phyloP scores from a whole-genome alignment of 1,140 invertebrate species.

The Tetranychus urticae region DNA sequence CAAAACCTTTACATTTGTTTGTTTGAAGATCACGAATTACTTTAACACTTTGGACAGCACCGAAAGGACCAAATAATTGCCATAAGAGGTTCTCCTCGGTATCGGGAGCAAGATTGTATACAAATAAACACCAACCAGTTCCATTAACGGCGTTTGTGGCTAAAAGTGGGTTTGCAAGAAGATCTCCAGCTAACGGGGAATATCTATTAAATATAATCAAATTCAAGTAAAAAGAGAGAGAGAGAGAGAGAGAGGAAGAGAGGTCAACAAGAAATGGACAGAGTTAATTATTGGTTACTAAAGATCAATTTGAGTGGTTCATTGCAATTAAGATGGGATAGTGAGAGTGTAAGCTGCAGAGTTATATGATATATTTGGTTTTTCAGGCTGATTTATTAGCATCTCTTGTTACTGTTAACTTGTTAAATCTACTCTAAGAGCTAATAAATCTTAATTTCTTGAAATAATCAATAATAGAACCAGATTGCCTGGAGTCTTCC shows the following conservation, averaged over 20 bases:
- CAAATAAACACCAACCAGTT: constrained; percentile 92
- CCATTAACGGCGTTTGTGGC: constrained; percentile 39
- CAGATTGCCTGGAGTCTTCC: too few species aligned
- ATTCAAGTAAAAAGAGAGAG: background rate
- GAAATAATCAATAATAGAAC: too few species aligned
- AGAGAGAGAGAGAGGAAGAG: background rate
- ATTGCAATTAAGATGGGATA: too few species aligned
- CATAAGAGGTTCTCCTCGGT: constrained; percentile 95
- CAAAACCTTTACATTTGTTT: constrained; percentile 98
- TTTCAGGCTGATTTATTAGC: too few species aligned
- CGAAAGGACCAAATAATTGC: constrained; percentile 96
- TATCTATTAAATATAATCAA: constrained; percentile 35
- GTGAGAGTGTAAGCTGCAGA: too few species aligned
- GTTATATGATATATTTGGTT: too few species aligned
- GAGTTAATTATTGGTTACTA: too few species aligned
- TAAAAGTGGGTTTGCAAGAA: constrained; percentile 56
- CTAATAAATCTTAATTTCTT: too few species aligned
- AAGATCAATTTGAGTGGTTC: too few species aligned
- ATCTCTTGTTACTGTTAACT: too few species aligned
- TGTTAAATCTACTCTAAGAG: too few species aligned
- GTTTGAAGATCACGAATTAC: constrained; percentile 89
- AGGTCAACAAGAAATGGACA: background rate
- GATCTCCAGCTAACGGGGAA: constrained; percentile 73
- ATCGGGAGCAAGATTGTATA: constrained; percentile 92
- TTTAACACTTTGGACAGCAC: constrained; percentile 93